Conservation (phyloP, 2,888 invertebrate genomes). For the Sisyra nigra region DNA sequence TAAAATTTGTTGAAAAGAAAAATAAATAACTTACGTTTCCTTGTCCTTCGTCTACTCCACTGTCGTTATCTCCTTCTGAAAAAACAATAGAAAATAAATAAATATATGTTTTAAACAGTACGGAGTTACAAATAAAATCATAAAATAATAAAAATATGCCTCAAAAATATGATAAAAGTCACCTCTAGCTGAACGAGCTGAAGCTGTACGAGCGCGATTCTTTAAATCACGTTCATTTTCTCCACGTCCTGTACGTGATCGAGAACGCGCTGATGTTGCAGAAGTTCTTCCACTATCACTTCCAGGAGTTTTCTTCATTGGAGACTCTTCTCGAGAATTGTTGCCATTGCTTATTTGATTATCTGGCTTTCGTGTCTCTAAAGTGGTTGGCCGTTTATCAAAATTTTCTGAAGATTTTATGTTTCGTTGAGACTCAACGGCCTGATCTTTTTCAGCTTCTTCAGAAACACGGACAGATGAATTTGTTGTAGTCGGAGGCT, state of each 20-base stretch:
- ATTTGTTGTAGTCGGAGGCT: neutral
- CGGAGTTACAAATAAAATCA: neutral
- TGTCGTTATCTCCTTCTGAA: conserved; percentile 71
- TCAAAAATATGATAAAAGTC: neutral
- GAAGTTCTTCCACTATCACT: conserved; percentile 3
- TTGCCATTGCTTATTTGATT: neutral
- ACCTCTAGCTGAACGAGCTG: conserved; percentile 3
- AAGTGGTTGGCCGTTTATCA: conserved; percentile 3
- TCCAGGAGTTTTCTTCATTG: conserved; percentile 2
- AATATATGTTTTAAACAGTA: conserved; percentile 11
- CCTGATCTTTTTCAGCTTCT: neutral
- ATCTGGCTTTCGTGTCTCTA: conserved; percentile 5
- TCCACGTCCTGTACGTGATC: neutral
- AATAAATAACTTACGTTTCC: conserved; percentile 67
- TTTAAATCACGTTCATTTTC: neutral
- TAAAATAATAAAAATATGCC: neutral
- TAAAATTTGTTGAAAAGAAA: no score
- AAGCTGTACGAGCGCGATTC: neutral
- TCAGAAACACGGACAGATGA: neutral
- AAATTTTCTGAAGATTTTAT: conserved; percentile 7
- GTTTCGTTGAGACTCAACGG: conserved; percentile 1
- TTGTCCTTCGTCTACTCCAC: conserved; percentile 68
- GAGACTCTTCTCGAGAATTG: neutral
- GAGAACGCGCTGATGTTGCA: neutral
- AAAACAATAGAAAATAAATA: no score